These are phyloP conservation scores for Bagarius yarrelli DNA, from an alignment of 2,113 vertebrate species.

Conservation along the genomic window DNA sequence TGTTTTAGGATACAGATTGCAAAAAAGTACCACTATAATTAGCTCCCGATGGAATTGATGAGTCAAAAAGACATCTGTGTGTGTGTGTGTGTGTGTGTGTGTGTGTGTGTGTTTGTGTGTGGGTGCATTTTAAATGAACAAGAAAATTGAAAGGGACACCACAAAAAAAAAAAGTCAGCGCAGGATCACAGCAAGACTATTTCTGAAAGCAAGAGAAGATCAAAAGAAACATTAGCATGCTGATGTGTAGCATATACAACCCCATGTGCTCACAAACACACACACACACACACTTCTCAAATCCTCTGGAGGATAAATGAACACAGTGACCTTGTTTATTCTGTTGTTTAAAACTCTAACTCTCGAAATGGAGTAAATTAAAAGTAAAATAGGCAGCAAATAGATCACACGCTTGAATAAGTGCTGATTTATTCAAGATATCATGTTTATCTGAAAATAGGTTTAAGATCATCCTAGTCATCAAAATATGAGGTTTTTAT, in stretches of 20 bases:
- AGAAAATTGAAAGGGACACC: constrained; percentile 35
- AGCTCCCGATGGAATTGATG: constrained; percentile 34
- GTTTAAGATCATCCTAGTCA: not conserved
- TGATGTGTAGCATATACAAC: constrained; percentile 31
- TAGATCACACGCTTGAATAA: constrained; percentile 7
- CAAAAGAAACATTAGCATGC: constrained; percentile 48
- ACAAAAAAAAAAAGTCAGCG: constrained; percentile 30
- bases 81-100: constrained; percentile 4
- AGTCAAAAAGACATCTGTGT: constrained; percentile 34
- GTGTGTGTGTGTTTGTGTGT: constrained; percentile 20
- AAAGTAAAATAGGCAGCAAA: not conserved
- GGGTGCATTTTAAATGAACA: constrained; percentile 5
- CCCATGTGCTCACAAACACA: not conserved
- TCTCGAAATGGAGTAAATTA: not conserved
- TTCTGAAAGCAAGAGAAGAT: constrained; percentile 39
- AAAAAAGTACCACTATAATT: constrained; percentile 37
- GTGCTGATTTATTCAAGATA: constrained; percentile 5
- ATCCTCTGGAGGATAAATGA: constrained; percentile 7
- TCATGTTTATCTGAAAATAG: not conserved
- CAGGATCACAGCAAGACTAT: constrained; percentile 41
- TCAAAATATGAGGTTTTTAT: not conserved
- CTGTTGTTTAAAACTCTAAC: constrained; percentile 12
- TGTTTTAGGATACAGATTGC: constrained; percentile 40
- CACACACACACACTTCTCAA: constrained; percentile 23
- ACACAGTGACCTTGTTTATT: constrained; percentile 34